phyloP scores from a whole-genome alignment of 2,797 vertebrate species.

The Cynopterus sphinx region DNA sequence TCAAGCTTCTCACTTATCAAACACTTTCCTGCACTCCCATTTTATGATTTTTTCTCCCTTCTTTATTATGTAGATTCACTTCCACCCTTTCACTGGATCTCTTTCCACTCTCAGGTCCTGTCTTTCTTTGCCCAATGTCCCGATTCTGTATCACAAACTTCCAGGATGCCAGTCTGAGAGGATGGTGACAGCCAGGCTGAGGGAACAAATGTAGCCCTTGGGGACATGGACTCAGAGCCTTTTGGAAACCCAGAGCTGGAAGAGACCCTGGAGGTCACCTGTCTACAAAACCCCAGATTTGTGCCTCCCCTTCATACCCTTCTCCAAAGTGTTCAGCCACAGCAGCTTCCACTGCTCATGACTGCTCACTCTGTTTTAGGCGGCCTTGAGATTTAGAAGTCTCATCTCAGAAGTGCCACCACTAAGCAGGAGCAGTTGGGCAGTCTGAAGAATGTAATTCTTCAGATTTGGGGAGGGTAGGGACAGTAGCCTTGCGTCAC shows the following conservation, averaged over 20 bases:
- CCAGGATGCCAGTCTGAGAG: not conserved
- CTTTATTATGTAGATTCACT: not conserved
- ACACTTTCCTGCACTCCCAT: not conserved
- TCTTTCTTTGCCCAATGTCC: not conserved
- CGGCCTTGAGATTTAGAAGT: not conserved
- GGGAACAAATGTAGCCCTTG: not conserved
- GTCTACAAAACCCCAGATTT: not conserved
- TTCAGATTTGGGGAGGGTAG: too few relatives aligned
- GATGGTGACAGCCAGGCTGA: not conserved
- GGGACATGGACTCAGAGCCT: not conserved
- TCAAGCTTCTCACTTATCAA: not conserved
- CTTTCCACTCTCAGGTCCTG: not conserved
- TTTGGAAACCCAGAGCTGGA: not conserved
- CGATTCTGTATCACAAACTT: not conserved
- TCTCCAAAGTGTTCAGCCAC: not conserved
- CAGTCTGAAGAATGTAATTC: not conserved
- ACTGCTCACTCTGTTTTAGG: not conserved
- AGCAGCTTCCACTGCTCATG: accelerated
- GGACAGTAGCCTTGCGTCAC: accelerated
- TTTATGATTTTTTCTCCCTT: not conserved
- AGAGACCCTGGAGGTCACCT: not conserved
- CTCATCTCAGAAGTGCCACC: not conserved
- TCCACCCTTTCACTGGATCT: not conserved
- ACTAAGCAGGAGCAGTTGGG: not conserved
- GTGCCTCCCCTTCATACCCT: not conserved